These are phyloP conservation scores for Halichoeres trimaculatus DNA, from an alignment of 2,113 vertebrate species.

Conservation along the genomic window DNA sequence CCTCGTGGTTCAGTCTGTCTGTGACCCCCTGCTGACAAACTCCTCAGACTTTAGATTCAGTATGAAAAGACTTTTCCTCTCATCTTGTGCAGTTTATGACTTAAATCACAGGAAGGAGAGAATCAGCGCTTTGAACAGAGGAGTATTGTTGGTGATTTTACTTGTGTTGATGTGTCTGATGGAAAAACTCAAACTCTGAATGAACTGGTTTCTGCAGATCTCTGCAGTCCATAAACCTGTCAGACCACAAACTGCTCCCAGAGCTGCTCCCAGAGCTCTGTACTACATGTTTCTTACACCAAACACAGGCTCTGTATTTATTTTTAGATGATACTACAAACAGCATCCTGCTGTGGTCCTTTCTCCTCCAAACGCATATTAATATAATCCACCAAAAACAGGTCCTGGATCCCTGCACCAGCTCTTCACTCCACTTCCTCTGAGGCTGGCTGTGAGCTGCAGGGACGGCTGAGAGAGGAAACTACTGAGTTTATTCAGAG, in stretches of 20 bases:
- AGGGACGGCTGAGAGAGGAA: not conserved
- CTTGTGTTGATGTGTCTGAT: no score
- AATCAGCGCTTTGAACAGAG: no score
- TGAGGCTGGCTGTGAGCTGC: not conserved
- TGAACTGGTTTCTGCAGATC: not conserved
- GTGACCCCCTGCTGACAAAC: no score
- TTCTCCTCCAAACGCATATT: not conserved
- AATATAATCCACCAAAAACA: not conserved
- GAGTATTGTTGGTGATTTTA: no score
- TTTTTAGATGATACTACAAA: constrained; percentile 3
- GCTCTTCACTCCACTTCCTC: not conserved
- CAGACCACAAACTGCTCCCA: not conserved
- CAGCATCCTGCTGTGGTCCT: not conserved
- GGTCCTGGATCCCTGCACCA: not conserved
- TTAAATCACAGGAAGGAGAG: no score
- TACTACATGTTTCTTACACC: not conserved
- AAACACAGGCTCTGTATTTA: not conserved
- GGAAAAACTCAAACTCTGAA: no score
- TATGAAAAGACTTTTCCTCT: no score
- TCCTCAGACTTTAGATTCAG: no score
- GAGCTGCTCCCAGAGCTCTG: not conserved
- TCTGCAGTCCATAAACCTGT: not conserved
- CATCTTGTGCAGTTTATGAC: no score
- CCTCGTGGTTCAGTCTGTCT: no score
- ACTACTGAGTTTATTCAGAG: not conserved